phyloP scores from a whole-genome alignment of 1,140 invertebrate species.

The Diprion similis region DNA sequence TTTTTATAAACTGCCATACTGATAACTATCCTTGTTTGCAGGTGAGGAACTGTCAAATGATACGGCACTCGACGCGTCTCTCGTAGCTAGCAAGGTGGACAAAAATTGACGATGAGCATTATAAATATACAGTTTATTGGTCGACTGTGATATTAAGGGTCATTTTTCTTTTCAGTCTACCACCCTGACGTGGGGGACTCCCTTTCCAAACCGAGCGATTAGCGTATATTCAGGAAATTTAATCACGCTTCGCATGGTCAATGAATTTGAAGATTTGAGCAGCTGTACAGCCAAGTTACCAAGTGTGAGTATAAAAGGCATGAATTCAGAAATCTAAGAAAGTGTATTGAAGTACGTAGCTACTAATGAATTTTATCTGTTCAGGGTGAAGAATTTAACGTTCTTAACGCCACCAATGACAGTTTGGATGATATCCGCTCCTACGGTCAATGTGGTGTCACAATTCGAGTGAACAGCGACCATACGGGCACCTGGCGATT shows the following conservation, averaged over 20 bases:
- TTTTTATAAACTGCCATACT: no score
- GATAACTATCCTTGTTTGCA: no score
- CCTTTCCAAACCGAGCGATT: not conserved
- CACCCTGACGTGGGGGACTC: no score
- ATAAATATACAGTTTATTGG: no score
- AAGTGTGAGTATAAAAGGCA: not conserved
- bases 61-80: no score
- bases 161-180: no score
- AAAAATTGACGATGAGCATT: no score
- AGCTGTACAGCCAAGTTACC: not conserved
- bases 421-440: slow-evolving; percentile 11
- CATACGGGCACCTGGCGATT: slow-evolving; percentile 26
- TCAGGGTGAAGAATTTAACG: slow-evolving; percentile 6
- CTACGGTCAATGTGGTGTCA: slow-evolving; percentile 32
- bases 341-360: not conserved
- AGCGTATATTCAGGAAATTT: not conserved
- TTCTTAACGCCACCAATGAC: not conserved
- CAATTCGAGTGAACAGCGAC: slow-evolving; percentile 25
- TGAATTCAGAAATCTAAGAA: not conserved
- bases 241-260: not conserved
- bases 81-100: no score
- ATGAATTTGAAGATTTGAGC: not conserved
- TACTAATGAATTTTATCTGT: not conserved
- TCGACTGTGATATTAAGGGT: no score
- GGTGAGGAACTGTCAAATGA: no score